These are phyloP conservation scores for Saccostrea echinata DNA, from an alignment of 1,140 invertebrate species.

Conservation along the genomic window DNA sequence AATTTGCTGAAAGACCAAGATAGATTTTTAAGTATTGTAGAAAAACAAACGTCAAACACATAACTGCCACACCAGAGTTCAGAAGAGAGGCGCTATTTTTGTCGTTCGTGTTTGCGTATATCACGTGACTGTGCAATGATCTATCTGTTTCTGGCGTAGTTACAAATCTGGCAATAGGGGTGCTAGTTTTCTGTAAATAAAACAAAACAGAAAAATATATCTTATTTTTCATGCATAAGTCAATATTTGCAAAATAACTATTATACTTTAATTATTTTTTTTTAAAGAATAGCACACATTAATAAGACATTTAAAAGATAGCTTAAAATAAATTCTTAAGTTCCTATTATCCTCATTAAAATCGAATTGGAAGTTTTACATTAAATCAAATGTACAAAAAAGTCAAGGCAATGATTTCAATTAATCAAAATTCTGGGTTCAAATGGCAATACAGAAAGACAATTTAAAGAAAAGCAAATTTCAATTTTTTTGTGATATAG, in stretches of 20 bases:
- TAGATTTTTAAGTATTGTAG: neutral
- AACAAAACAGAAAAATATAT: neutral
- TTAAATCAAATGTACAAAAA: no score
- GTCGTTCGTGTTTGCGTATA: neutral
- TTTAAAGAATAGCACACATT: neutral
- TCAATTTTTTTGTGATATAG: no score
- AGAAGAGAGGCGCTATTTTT: neutral
- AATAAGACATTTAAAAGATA: neutral
- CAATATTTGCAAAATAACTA: no score
- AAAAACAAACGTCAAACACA: neutral
- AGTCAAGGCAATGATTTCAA: no score
- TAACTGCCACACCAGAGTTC: neutral
- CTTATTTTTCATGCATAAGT: neutral
- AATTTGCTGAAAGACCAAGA: neutral
- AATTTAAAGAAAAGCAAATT: no score
- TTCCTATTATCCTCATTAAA: neutral
- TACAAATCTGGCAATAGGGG: neutral
- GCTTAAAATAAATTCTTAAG: no score
- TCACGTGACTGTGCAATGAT: neutral
- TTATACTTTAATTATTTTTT: neutral
- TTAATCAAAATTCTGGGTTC: no score
- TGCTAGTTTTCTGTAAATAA: constrained; percentile 2
- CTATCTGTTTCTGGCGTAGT: neutral
- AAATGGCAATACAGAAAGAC: no score
- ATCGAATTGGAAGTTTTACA: neutral